Conservation (phyloP, 2,888 invertebrate genomes). For the Cataglyphis rosenhaueri region DNA sequence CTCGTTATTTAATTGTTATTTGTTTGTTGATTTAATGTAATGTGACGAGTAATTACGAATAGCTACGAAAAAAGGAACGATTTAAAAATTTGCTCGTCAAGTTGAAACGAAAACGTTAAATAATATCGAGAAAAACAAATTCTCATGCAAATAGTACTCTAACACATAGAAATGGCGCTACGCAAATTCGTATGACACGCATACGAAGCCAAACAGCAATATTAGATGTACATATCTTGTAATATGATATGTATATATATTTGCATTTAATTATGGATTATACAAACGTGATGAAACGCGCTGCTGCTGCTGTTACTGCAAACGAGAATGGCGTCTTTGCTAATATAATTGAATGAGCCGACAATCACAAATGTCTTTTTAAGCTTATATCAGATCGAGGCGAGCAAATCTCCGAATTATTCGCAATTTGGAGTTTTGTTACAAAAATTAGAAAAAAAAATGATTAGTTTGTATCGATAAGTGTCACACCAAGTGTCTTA, state of each 20-base stretch:
- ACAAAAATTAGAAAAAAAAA: neutral
- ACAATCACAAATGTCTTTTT: constrained; percentile 36
- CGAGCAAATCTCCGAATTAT: neutral
- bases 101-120: constrained; percentile 1
- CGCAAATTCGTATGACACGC: constrained; percentile 75
- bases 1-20: neutral
- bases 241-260: constrained; percentile 75
- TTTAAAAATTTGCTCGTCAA: constrained; percentile 30
- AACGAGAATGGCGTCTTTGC: constrained; percentile 44
- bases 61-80: neutral
- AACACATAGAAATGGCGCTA: constrained; percentile 66
- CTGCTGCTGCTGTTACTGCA: constrained; percentile 30
- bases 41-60: constrained; percentile 10
- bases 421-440: constrained; percentile 9
- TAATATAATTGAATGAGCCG: constrained; percentile 19
- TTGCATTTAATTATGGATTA: constrained; percentile 58
- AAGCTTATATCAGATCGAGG: neutral
- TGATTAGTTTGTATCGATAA: constrained; percentile 6
- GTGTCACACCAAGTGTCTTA: neutral
- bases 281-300: constrained; percentile 62
- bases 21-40: neutral
- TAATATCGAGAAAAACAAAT: neutral
- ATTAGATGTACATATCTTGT: constrained; percentile 84
- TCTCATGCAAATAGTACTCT: constrained; percentile 48
- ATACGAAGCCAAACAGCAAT: constrained; percentile 84